Evolutionary conservation across 2,113 vertebrate genomes (phyloP), one percentile per base, ranked within the genome.

Genomic region (Semicossyphus pulcher): DNA sequence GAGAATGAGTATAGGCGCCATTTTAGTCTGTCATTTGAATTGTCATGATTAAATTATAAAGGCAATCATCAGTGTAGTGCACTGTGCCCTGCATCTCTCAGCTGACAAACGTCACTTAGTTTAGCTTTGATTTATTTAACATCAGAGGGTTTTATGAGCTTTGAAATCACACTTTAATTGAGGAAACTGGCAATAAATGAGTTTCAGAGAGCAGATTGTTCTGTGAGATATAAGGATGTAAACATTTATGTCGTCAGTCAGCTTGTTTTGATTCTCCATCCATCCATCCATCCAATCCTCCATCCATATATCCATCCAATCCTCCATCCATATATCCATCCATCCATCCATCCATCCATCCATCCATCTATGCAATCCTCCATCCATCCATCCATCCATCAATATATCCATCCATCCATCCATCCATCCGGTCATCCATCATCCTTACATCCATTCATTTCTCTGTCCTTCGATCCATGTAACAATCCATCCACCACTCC

Each of bases 41-140:
- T 58, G 49, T 68, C 26, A 66, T 77, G 62, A 75, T 74, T 71
- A 67, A 62, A 83, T 76, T 49, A 74, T 77, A 47, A 78, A 63
- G 23, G 47, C 44, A 66, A 26, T 78, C 77, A 77, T 64, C 39
- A 53, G 14, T 41, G 26, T 39, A 37, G 32, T 58, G 28, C 28
- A 21, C 34, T 63, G 34, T 69, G 45, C 18, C 25, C 12, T 44
- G 32, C 31, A 52, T 52, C 23, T 63, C 67, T 52, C 8, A 69
- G 49, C 16, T 52, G n/a, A 41, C 65, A 64, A 4, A 54, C 52
- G 53, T 60, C 39, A 42, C 15, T 37, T 7, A 66, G 29, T 72
- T 74, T 20, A 12, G 41, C 20, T 45, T 58, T 78, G n/a, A 66
- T 2, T 44, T 52, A 60, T 75, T 67, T 11, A 32, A 67, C 34